phyloP scores from a whole-genome alignment of 2,888 invertebrate genomes.

The Homarus gammarus region DNA sequence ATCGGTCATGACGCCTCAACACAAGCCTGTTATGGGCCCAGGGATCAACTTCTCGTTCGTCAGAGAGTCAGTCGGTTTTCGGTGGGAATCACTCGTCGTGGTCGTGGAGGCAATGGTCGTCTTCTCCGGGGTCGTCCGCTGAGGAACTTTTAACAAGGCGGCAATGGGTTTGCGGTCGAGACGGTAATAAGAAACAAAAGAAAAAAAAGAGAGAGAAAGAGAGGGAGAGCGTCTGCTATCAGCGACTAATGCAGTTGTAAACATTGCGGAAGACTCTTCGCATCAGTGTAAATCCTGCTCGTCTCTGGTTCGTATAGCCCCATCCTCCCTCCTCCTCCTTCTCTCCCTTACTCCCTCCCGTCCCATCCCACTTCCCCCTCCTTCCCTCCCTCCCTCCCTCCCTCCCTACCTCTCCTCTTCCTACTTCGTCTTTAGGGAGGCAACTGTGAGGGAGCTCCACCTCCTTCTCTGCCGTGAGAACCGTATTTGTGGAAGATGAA shows the following conservation, averaged over 20 bases:
- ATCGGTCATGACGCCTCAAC: too few species aligned
- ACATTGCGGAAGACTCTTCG: constrained; percentile 27
- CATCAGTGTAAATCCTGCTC: constrained; percentile 45
- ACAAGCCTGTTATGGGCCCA: too few species aligned
- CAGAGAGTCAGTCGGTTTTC: too few species aligned
- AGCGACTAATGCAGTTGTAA: constrained; percentile 50
- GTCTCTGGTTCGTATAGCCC: constrained; percentile 11
- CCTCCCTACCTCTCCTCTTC: background rate
- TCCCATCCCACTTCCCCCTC: background rate
- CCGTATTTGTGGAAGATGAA: constrained; percentile 44
- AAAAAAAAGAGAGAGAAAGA: constrained; percentile 21
- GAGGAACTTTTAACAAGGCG: background rate
- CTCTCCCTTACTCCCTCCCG: constrained; percentile 3
- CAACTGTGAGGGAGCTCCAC: constrained; percentile 10
- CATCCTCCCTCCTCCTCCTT: constrained; percentile 18
- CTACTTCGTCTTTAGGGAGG: background rate
- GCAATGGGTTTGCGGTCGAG: background rate
- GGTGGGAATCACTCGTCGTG: too few species aligned
- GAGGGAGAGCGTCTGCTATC: constrained; percentile 14
- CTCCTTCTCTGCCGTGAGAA: constrained; percentile 18
- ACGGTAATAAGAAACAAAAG: background rate
- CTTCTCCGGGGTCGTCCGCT: background rate
- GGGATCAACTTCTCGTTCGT: too few species aligned
- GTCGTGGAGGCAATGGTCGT: background rate
- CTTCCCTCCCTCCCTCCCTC: background rate